Percentiles rank a stretch among this genome's conserved stretches.
Conservation (phyloP, 1,140 invertebrate species). For the Nasonia longicornis region DNA sequence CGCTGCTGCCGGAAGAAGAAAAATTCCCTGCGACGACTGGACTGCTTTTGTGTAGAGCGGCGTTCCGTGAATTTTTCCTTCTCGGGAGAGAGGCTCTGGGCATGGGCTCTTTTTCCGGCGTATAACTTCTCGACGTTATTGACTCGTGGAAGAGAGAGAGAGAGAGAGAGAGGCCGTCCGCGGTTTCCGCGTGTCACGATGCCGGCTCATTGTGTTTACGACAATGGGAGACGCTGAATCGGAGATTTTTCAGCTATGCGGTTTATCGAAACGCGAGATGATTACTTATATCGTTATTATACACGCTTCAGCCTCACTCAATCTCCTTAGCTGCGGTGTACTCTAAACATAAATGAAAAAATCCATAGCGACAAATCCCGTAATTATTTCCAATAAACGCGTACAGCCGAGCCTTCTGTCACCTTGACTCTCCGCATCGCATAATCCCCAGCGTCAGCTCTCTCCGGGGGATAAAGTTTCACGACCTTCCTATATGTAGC, state of each 20-base stretch:
- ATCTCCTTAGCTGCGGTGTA: background rate
- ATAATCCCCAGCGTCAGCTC: background rate
- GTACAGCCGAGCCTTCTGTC: background rate
- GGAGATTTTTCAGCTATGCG: background rate
- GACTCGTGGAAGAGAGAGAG: background rate
- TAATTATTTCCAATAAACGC: background rate
- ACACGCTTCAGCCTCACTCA: background rate
- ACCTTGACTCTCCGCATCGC: background rate
- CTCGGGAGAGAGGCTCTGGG: background rate
- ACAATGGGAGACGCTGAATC: background rate
- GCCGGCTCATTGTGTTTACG: too few species aligned
- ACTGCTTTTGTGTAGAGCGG: background rate
- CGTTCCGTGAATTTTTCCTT: background rate
- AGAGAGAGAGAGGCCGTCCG: too few species aligned
- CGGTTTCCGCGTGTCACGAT: background rate
- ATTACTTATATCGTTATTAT: background rate
- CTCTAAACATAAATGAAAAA: background rate
- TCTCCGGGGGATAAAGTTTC: background rate
- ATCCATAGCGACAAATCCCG: background rate
- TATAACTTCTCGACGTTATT: background rate
- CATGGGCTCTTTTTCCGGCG: background rate
- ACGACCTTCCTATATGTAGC: background rate
- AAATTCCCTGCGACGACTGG: background rate
- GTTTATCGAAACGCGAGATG: background rate
- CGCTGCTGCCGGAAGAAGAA: background rate